Percentiles rank a stretch among this genome's conserved stretches.
Conservation (phyloP, 2,113 vertebrate genomes). For the Natator depressus region DNA sequence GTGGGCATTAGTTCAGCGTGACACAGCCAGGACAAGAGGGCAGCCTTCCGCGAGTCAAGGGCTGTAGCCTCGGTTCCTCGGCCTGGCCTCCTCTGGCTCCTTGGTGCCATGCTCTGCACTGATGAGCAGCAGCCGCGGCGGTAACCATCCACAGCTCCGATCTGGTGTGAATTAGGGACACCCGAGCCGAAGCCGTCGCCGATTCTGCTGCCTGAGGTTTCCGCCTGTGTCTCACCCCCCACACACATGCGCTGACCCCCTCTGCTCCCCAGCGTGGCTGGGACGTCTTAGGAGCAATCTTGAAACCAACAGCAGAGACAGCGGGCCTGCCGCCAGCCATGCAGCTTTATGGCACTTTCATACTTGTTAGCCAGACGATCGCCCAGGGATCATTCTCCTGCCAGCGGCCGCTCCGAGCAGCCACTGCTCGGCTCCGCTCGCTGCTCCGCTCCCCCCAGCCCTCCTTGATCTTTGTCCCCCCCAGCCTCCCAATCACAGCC, state of each 20-base stretch:
- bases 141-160: not conserved
- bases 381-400: not conserved
- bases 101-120: not conserved
- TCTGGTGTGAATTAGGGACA: not conserved
- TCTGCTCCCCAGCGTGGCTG: fast-evolving
- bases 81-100: not conserved
- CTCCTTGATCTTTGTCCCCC: not conserved
- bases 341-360: not conserved
- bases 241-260: not conserved
- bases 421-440: not conserved
- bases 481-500: not conserved
- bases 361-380: not conserved
- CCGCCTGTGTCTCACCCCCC: not conserved
- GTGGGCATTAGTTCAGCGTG: not conserved
- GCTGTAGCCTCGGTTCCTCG: too few relatives aligned
- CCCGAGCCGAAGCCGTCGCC: not conserved
- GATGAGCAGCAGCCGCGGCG: not conserved
- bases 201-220: not conserved
- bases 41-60: too few relatives aligned
- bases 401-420: not conserved
- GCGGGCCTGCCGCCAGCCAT: not conserved
- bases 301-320: not conserved
- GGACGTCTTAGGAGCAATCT: fast-evolving
- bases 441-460: fast-evolving
- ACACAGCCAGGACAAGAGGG: not conserved